phyloP scores from a whole-genome alignment of 2,113 vertebrate species.

The Capreolus pygargus region DNA sequence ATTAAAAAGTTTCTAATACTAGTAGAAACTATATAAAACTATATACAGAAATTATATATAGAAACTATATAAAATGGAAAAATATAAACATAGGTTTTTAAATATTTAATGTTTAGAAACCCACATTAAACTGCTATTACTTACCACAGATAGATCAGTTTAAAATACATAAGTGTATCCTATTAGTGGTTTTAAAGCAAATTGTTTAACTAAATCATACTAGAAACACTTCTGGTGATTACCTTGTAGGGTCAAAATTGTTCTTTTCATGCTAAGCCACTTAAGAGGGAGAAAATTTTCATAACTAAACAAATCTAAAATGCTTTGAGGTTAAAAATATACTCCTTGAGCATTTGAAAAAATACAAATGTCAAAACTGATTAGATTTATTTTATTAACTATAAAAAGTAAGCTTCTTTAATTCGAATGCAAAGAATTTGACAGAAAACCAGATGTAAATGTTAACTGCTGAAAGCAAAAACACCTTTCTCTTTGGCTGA shows the following conservation, averaged over 20 bases:
- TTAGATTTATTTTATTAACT: not conserved
- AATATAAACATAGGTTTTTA: not conserved
- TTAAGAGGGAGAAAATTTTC: not conserved
- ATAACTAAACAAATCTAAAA: not conserved
- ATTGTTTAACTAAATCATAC: not conserved
- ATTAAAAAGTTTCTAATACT: not conserved
- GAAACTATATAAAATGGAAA: not conserved
- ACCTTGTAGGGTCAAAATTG: not conserved
- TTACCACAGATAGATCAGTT: not conserved
- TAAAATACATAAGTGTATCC: not conserved
- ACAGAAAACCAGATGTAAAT: not conserved
- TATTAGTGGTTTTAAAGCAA: not conserved
- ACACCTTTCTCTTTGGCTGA: not conserved
- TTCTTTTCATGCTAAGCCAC: not conserved
- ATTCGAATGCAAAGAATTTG: not conserved
- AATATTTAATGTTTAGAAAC: not conserved
- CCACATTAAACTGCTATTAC: not conserved
- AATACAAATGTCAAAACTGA: not conserved
- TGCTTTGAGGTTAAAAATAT: not conserved
- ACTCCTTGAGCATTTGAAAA: not conserved
- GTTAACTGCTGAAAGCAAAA: not conserved
- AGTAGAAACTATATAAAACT: not conserved
- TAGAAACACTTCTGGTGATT: not conserved
- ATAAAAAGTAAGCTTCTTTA: constrained; percentile 10
- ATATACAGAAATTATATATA: not conserved